Conservation (phyloP, 1,140 invertebrate species). For the Thaumetopoea pityocampa region DNA sequence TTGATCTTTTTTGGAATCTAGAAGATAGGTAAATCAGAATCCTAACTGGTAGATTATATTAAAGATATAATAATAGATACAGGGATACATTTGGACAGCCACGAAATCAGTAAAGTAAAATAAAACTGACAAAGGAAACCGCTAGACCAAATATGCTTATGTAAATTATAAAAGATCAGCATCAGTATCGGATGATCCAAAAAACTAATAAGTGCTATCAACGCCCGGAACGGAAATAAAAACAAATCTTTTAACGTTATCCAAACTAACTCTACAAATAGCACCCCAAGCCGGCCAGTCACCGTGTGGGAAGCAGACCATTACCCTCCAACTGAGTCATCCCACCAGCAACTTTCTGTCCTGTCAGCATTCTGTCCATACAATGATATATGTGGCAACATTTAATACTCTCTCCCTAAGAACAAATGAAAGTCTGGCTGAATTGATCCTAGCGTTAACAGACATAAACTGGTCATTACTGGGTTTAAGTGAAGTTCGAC, state of each 20-base stretch:
- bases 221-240: conserved; percentile 10
- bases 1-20: conserved; percentile 21
- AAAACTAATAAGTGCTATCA: conserved; percentile 6
- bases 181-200: conserved; percentile 8
- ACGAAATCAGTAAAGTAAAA: background rate
- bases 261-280: too few species aligned
- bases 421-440: too few species aligned
- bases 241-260: too few species aligned
- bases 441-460: too few species aligned
- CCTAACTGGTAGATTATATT: background rate
- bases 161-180: conserved; percentile 15
- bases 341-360: too few species aligned
- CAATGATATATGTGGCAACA: too few species aligned
- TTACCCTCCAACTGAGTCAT: conserved; percentile 11
- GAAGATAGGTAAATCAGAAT: conserved; percentile 5
- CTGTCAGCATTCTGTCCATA: too few species aligned
- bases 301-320: conserved; percentile 10
- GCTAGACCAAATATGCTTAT: conserved; percentile 23
- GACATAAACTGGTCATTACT: too few species aligned
- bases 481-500: too few species aligned
- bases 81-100: background rate
- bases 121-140: conserved; percentile 11
- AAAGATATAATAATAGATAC: background rate
- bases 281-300: conserved; percentile 11
- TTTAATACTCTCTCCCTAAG: too few species aligned